Evolutionary conservation across 2,797 vertebrate species (phyloP).

Genomic region (Muscicapa striata): DNA sequence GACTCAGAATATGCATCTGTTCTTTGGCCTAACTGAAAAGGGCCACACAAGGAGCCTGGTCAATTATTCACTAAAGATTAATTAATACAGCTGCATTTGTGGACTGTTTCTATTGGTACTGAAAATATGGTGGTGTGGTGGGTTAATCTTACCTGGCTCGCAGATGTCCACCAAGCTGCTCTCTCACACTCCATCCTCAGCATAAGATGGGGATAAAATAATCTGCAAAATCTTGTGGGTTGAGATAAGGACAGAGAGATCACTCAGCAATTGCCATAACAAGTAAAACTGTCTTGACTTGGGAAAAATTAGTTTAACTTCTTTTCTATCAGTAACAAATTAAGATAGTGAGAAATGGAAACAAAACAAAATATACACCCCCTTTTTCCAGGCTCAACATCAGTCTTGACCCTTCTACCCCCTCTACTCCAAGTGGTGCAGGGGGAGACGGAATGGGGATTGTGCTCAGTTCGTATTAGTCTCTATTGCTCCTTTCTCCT

Average conservation of each 20-base stretch:
- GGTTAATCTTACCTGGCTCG: not conserved
- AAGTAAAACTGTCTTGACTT: not conserved
- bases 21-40: slow-evolving; percentile 69
- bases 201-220: not conserved
- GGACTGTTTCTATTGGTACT: not conserved
- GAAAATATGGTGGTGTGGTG: not conserved
- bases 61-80: slow-evolving; percentile 30
- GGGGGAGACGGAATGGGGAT: rapidly evolving
- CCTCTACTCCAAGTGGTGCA: rapidly evolving
- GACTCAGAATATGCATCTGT: slow-evolving; percentile 63
- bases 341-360: not conserved
- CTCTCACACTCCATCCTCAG: not conserved
- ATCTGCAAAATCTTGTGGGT: not conserved
- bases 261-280: not conserved
- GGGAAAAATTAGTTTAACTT: not conserved
- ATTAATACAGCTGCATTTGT: slow-evolving; percentile 57
- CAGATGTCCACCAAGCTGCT: rapidly evolving
- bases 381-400: not conserved
- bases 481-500: not conserved
- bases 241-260: not conserved
- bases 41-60: not conserved
- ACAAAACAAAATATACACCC: not conserved
- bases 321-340: not conserved
- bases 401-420: not conserved
- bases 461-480: not conserved